A percentile compares a stretch with the other conserved stretches of the same genome.
Evolutionary conservation across 2,888 invertebrate genomes (phyloP).

Genomic region (Drosophila pegasa): DNA sequence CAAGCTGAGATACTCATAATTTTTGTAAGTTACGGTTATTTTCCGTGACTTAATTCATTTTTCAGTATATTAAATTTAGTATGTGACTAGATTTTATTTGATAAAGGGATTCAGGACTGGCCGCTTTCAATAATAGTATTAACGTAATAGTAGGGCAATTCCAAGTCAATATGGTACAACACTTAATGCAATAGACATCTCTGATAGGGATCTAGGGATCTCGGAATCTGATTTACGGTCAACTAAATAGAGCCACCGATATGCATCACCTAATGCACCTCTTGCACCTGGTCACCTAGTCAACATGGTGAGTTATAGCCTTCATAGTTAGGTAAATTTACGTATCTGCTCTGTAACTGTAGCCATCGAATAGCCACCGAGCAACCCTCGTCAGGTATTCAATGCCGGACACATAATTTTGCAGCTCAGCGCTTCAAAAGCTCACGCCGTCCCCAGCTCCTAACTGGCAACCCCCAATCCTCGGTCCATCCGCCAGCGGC

Average conservation of each 20-base stretch:
- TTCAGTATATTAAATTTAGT: not conserved
- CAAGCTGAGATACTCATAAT: too few relatives aligned
- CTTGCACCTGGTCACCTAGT: not conserved
- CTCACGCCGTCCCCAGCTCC: conserved; percentile 39
- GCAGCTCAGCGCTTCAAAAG: conserved; percentile 53
- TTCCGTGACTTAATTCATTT: too few relatives aligned
- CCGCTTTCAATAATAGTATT: not conserved
- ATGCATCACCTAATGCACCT: not conserved
- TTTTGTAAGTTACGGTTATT: too few relatives aligned
- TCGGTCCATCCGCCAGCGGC: not conserved
- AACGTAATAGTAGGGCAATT: not conserved
- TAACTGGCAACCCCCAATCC: conserved; percentile 25
- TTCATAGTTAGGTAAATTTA: not conserved
- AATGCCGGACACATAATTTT: conserved; percentile 65
- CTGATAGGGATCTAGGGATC: too few relatives aligned
- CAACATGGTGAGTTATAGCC: not conserved
- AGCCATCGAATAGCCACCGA: not conserved
- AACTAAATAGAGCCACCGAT: not conserved
- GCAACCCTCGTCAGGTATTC: conserved; percentile 61
- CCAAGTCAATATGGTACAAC: not conserved
- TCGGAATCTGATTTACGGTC: too few relatives aligned
- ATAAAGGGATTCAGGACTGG: too few relatives aligned
- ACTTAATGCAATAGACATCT: not conserved
- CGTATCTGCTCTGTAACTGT: not conserved
- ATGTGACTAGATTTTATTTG: too few relatives aligned